Percentiles rank a stretch among this genome's conserved stretches.
Conservation (phyloP, 2,888 invertebrate species). For the Tanaodytes sp. region DNA sequence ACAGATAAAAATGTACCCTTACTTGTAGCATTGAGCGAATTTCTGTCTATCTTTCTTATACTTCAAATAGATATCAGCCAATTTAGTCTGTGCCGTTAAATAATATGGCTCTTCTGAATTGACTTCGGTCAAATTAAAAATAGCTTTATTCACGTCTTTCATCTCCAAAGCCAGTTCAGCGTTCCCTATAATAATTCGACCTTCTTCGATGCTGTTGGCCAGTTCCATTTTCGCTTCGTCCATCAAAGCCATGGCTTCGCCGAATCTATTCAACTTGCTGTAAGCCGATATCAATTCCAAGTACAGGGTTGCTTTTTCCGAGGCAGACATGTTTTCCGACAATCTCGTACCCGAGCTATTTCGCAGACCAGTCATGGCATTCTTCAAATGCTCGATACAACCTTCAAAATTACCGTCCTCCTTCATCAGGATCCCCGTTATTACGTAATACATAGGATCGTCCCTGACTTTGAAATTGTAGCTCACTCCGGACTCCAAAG, state of each 20-base stretch:
- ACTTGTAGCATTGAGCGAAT: conserved; percentile 87
- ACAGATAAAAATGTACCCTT: too few species aligned
- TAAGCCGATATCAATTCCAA: conserved; percentile 89
- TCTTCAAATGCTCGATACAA: conserved; percentile 82
- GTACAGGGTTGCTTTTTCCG: conserved; percentile 89
- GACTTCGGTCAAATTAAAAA: conserved; percentile 85
- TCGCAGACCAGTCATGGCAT: conserved; percentile 81
- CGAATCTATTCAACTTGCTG: conserved; percentile 79
- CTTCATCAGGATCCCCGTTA: conserved; percentile 88
- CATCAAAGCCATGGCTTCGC: conserved; percentile 87
- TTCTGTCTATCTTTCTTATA: conserved; percentile 89
- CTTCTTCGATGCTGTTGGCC: conserved; percentile 87
- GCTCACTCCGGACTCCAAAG: conserved; percentile 90
- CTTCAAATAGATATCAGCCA: conserved; percentile 92
- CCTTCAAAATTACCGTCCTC: conserved; percentile 81
- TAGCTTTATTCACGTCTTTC: conserved; percentile 86
- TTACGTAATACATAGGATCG: conserved; percentile 90
- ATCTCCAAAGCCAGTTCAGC: conserved; percentile 87
- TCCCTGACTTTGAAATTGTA: conserved; percentile 94
- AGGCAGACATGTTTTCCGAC: conserved; percentile 61
- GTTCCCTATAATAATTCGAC: conserved; percentile 86
- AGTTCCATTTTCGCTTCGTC: conserved; percentile 83
- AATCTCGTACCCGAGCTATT: conserved; percentile 58
- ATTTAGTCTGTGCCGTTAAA: conserved; percentile 82
- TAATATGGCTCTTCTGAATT: conserved; percentile 89